phyloP scores from a whole-genome alignment of 1,140 invertebrate genomes.

The Megathymus violae region DNA sequence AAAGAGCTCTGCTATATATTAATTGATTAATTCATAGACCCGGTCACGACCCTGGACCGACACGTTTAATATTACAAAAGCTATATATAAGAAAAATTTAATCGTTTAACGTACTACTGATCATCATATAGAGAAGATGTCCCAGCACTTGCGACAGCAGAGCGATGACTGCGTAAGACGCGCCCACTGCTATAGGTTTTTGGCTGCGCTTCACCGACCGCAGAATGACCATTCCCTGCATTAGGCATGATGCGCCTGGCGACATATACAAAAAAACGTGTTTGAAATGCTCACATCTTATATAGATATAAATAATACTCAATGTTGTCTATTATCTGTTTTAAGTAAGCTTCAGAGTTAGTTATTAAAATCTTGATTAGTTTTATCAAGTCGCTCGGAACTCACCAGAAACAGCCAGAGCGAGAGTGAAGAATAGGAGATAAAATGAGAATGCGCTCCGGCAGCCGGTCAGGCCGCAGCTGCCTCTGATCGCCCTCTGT shows the following conservation, averaged over 20 bases:
- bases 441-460: constrained; percentile 53
- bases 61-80: too few species aligned
- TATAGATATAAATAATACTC: too few species aligned
- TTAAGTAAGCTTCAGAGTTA: too few species aligned
- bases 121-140: constrained; percentile 61
- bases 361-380: too few species aligned
- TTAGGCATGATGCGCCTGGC: constrained; percentile 60
- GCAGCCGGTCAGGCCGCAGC: constrained; percentile 53
- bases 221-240: constrained; percentile 70
- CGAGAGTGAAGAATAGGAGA: constrained; percentile 58
- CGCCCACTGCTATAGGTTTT: constrained; percentile 60
- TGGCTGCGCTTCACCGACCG: constrained; percentile 51
- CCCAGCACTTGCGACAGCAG: constrained; percentile 55
- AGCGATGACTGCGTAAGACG: constrained; percentile 49
- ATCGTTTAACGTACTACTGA: constrained; percentile 49
- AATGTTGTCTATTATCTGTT: too few species aligned
- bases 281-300: too few species aligned
- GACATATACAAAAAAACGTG: too few species aligned
- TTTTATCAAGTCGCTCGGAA: too few species aligned
- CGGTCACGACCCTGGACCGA: too few species aligned
- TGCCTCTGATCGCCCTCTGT: constrained; percentile 54
- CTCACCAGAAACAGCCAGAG: constrained; percentile 58
- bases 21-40: too few species aligned
- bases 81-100: too few species aligned
- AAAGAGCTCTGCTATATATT: too few species aligned